Percentiles rank a stretch among this genome's conserved stretches.
Conservation (phyloP, 1,140 invertebrate genomes). For the Drosophila insularis region DNA sequence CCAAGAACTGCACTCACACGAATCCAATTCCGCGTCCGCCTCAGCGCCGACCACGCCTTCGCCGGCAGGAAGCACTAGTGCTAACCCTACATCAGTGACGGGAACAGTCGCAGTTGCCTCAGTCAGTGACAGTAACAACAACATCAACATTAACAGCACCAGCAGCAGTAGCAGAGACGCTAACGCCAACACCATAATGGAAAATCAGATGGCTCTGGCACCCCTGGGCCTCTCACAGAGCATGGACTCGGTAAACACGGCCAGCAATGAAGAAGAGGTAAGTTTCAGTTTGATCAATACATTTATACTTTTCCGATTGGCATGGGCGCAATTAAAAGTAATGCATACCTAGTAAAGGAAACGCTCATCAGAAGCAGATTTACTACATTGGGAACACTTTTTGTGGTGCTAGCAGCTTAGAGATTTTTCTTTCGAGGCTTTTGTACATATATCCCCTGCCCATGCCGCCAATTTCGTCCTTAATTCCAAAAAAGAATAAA, state of each 20-base stretch:
- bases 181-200: slow-evolving; percentile 70
- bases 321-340: no score
- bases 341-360: not conserved
- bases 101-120: slow-evolving; percentile 44
- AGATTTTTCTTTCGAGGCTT: slow-evolving; percentile 39
- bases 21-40: slow-evolving; percentile 67
- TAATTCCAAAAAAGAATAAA: not conserved
- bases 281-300: slow-evolving; percentile 74
- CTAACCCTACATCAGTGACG: slow-evolving; percentile 33
- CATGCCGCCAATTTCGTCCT: not conserved
- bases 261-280: slow-evolving; percentile 95
- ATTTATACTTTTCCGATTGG: no score
- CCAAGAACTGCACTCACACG: slow-evolving; percentile 72
- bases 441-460: slow-evolving; percentile 52
- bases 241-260: slow-evolving; percentile 96
- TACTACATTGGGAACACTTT: no score
- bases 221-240: slow-evolving; percentile 88
- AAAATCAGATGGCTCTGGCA: slow-evolving; percentile 81
- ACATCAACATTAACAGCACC: slow-evolving; percentile 44
- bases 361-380: no score
- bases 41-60: slow-evolving; percentile 77
- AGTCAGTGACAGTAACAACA: slow-evolving; percentile 62
- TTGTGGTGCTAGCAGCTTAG: slow-evolving; percentile 21
- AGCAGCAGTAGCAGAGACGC: slow-evolving; percentile 45
- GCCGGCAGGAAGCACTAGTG: slow-evolving; percentile 61